Percentiles rank a stretch among this genome's conserved stretches.
Evolutionary conservation across 2,113 vertebrate species (phyloP).

Genomic region (Isurus oxyrinchus): DNA sequence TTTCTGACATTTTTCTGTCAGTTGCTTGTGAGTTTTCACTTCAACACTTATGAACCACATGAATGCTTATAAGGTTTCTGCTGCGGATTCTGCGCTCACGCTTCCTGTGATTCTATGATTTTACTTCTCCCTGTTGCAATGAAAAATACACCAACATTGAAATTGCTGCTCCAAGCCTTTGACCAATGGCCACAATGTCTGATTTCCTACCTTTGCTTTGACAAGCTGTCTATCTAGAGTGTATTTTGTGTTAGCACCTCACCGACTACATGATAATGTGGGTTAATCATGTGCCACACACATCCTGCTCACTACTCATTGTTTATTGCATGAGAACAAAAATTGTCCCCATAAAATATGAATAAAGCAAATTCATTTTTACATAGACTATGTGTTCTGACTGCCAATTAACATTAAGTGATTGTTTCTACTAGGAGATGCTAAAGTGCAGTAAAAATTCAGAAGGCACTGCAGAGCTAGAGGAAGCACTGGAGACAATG

Average conservation of each 20-base stretch:
- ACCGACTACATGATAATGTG: neutral
- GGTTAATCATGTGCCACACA: neutral
- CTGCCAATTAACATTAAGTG: neutral
- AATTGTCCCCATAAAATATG: neutral
- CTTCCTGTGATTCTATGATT: neutral
- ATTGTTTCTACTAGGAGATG: slow-evolving; percentile 68
- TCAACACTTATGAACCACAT: neutral
- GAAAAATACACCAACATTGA: neutral
- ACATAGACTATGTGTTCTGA: neutral
- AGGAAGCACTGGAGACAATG: slow-evolving; percentile 77
- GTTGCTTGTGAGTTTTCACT: neutral
- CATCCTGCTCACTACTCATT: neutral
- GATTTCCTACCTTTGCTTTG: neutral
- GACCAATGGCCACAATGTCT: neutral
- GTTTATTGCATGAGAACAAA: neutral
- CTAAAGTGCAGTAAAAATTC: slow-evolving; percentile 80
- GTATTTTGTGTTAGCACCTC: neutral
- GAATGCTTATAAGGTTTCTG: neutral
- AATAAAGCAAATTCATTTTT: neutral
- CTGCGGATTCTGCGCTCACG: neutral
- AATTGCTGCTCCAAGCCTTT: neutral
- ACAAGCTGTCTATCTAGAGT: neutral
- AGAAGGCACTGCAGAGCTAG: slow-evolving; percentile 71
- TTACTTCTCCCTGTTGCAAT: neutral
- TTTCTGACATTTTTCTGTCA: neutral